A percentile compares a stretch with the other conserved stretches of the same genome.
phyloP scores from a whole-genome alignment of 2,888 invertebrate genomes.

The Cantharis rustica region DNA sequence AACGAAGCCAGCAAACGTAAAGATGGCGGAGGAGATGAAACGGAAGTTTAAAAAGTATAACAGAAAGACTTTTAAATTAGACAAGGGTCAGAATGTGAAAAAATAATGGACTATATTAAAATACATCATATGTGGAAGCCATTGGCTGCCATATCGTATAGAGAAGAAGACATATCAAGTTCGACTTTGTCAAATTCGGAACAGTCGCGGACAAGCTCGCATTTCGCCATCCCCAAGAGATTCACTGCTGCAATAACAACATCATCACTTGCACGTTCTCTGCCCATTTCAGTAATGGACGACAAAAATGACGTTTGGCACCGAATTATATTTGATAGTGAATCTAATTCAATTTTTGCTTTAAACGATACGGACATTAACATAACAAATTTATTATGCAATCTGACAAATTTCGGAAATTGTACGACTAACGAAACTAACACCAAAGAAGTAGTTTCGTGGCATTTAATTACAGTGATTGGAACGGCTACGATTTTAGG shows the following conservation, averaged over 20 bases:
- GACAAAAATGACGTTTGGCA: slow-evolving; percentile 46
- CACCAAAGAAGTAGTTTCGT: slow-evolving; percentile 52
- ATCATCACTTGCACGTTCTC: slow-evolving; percentile 16
- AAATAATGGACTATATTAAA: slow-evolving; percentile 41
- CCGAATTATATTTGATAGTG: slow-evolving; percentile 42
- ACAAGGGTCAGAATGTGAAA: background rate
- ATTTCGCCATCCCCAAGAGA: slow-evolving; percentile 6
- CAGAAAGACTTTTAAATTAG: background rate
- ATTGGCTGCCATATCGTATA: slow-evolving; percentile 42
- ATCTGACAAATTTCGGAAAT: slow-evolving; percentile 14
- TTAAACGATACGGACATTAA: slow-evolving; percentile 27
- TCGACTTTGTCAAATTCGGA: slow-evolving; percentile 9
- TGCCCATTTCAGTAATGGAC: slow-evolving; percentile 7
- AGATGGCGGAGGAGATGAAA: background rate
- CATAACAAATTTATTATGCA: slow-evolving; percentile 19
- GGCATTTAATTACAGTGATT: slow-evolving; percentile 66
- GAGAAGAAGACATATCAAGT: slow-evolving; percentile 36
- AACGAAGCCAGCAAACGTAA: background rate
- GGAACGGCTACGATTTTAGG: slow-evolving; percentile 64
- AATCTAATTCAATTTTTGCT: slow-evolving; percentile 31
- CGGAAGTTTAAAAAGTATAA: background rate
- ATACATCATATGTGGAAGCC: slow-evolving; percentile 46
- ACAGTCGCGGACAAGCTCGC: slow-evolving; percentile 14
- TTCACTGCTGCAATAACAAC: slow-evolving; percentile 19
- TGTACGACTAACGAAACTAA: slow-evolving; percentile 16